Percentiles rank a stretch among this genome's conserved stretches.
These are phyloP conservation scores for Masticophis lateralis DNA, from an alignment of 2,797 vertebrate genomes.

Conservation along the genomic window DNA sequence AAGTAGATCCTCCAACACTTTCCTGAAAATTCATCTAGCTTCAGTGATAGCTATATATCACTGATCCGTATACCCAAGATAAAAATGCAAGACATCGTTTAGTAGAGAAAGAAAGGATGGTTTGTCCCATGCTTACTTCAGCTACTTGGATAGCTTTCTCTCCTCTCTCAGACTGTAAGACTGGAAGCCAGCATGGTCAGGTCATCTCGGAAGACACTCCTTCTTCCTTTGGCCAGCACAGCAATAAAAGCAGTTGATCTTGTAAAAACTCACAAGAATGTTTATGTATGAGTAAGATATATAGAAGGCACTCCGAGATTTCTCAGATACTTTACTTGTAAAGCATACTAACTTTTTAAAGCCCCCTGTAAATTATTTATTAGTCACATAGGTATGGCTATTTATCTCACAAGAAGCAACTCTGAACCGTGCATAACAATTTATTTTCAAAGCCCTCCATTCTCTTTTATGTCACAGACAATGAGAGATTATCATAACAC, in stretches of 20 bases:
- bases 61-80: not conserved
- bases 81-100: not conserved
- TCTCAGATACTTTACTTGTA: not conserved
- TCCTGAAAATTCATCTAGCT: not conserved
- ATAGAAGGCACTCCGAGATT: not conserved
- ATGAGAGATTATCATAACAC: not conserved
- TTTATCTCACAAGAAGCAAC: not conserved
- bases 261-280: not conserved
- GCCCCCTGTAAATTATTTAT: not conserved
- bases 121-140: not conserved
- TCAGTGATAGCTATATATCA: not conserved
- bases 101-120: not conserved
- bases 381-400: not conserved
- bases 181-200: not conserved
- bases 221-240: not conserved
- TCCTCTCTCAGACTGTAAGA: not conserved
- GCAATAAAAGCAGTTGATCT: not conserved
- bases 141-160: not conserved
- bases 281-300: not conserved
- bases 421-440: not conserved
- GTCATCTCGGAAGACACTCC: not conserved
- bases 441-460: not conserved
- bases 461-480: not conserved
- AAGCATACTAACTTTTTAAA: not conserved
- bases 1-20: not conserved